Evolutionary conservation across 2,797 vertebrate species (phyloP).

Genomic region (Sternarchorhynchus goeldii): DNA sequence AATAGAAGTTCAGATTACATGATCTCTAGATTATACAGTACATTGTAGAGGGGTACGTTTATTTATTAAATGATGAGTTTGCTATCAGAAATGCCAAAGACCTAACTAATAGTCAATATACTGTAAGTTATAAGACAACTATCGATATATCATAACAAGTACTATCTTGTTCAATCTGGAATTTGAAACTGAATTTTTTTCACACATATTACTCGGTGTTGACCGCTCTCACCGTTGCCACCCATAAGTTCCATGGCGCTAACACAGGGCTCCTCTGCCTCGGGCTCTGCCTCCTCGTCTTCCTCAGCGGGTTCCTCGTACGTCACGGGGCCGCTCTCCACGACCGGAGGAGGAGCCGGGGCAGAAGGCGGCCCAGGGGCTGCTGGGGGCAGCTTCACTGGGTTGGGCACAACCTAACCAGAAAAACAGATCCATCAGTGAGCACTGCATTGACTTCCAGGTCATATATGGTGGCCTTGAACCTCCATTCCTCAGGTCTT

Average conservation of each 20-base stretch:
- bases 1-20: not conserved
- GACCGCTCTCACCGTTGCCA: conserved; percentile 71
- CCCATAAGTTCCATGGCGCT: conserved; percentile 90
- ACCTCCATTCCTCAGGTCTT: conserved; percentile 5
- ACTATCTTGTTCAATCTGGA: no score
- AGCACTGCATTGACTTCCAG: not conserved
- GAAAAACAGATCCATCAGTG: conserved; percentile 2
- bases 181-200: not conserved
- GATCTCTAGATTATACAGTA: conserved; percentile 35
- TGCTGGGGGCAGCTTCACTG: conserved; percentile 23
- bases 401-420: conserved; percentile 39
- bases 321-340: conserved; percentile 77
- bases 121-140: not conserved
- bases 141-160: no score
- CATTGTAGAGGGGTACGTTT: not conserved
- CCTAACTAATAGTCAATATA: not conserved
- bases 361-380: conserved; percentile 30
- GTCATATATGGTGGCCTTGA: not conserved
- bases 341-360: conserved; percentile 62
- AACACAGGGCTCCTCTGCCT: conserved; percentile 87
- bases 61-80: conserved; percentile 33
- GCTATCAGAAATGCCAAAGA: conserved; percentile 9
- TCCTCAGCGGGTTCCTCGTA: conserved; percentile 72
- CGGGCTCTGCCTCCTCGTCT: conserved; percentile 78
- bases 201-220: not conserved